These are phyloP conservation scores for Pseudeuparius sepicola DNA, from an alignment of 2,888 invertebrate genomes.

Conservation along the genomic window DNA sequence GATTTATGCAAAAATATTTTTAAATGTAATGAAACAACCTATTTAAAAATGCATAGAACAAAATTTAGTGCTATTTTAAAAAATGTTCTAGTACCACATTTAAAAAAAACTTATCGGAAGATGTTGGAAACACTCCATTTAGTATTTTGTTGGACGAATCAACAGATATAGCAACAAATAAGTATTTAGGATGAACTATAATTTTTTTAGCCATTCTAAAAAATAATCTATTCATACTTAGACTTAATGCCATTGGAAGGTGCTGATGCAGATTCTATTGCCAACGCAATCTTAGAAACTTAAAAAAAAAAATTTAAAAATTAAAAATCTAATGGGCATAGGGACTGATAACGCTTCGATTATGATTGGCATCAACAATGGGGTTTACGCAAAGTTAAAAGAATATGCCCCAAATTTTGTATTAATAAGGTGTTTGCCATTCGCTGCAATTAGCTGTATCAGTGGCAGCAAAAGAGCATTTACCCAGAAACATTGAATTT, in stretches of 20 bases:
- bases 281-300: constrained; percentile 14
- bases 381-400: constrained; percentile 31
- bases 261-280: constrained; percentile 21
- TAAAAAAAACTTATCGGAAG: constrained; percentile 17
- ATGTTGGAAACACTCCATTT: constrained; percentile 20
- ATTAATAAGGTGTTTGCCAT: constrained; percentile 30
- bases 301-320: constrained; percentile 20
- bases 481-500: constrained; percentile 27
- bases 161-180: constrained; percentile 21
- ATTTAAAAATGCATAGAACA: constrained; percentile 19
- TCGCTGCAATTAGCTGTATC: constrained; percentile 30
- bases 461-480: constrained; percentile 24
- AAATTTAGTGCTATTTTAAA: constrained; percentile 15
- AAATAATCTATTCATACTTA: constrained; percentile 23
- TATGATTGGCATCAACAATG: constrained; percentile 33
- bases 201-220: constrained; percentile 20
- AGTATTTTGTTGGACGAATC: constrained; percentile 22
- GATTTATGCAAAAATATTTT: neutral
- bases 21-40: neutral
- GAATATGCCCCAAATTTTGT: constrained; percentile 23
- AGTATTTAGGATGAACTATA: constrained; percentile 21
- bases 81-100: constrained; percentile 21
- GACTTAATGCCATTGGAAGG: constrained; percentile 18
- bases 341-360: constrained; percentile 34
- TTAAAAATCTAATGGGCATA: constrained; percentile 29